A percentile compares a stretch with the other conserved stretches of the same genome.
phyloP scores from a whole-genome alignment of 2,888 invertebrate genomes.

The Ischnus inquisitorius region DNA sequence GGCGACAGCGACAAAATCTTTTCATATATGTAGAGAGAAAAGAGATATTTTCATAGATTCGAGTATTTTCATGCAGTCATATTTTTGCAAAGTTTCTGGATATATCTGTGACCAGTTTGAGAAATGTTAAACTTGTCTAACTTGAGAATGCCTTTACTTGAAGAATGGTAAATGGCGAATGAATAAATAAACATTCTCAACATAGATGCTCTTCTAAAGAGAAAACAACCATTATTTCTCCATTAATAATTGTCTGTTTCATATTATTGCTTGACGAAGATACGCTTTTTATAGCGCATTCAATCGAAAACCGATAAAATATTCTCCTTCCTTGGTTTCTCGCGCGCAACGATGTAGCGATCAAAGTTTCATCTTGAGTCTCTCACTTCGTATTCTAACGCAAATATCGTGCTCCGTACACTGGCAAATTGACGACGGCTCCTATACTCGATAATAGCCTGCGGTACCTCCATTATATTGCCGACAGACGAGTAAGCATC shows the following conservation, averaged over 20 bases:
- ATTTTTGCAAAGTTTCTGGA: too few relatives aligned
- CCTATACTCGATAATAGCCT: slow-evolving; percentile 35
- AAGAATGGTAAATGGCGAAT: too few relatives aligned
- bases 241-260: not conserved
- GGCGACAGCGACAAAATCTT: too few relatives aligned
- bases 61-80: too few relatives aligned
- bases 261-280: not conserved
- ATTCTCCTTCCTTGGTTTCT: not conserved
- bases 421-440: slow-evolving; percentile 23
- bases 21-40: too few relatives aligned
- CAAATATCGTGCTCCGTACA: not conserved
- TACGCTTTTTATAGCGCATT: not conserved
- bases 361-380: not conserved
- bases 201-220: too few relatives aligned
- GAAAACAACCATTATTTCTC: not conserved
- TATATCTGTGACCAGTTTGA: too few relatives aligned
- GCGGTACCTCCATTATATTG: slow-evolving; percentile 35
- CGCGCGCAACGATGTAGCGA: not conserved
- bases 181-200: too few relatives aligned
- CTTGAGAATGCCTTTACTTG: too few relatives aligned
- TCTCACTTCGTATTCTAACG: too few relatives aligned
- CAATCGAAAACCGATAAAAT: slow-evolving; percentile 36
- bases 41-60: too few relatives aligned
- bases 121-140: too few relatives aligned
- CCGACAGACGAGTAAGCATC: slow-evolving; percentile 17